A percentile compares a stretch with the other conserved stretches of the same genome.
Evolutionary conservation across 2,113 vertebrate species (phyloP).

Genomic region (Cottus gobio): DNA sequence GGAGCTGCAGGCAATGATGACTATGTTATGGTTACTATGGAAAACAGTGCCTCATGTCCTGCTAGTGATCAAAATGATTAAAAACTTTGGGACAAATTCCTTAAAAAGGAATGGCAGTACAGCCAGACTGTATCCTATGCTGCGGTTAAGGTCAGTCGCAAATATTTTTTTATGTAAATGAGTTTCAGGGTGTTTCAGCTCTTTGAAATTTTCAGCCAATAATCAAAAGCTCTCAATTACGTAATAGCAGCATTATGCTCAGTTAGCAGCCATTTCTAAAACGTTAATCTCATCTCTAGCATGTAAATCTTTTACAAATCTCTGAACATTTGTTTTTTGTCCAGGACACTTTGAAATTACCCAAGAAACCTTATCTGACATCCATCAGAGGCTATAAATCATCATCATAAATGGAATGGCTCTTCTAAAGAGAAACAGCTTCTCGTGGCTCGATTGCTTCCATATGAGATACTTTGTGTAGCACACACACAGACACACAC

Average conservation of each 20-base stretch:
- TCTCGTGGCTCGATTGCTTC: constrained; percentile 60
- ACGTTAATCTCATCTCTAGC: constrained; percentile 25
- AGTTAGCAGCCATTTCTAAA: constrained; percentile 8
- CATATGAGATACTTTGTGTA: constrained; percentile 59
- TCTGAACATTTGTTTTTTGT: neutral
- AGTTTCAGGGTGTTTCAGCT: constrained; percentile 3
- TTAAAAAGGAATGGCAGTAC: constrained; percentile 7
- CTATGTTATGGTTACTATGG: neutral
- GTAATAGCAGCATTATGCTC: constrained; percentile 15
- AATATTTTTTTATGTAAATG: neutral
- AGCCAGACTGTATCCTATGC: neutral
- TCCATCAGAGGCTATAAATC: constrained; percentile 64
- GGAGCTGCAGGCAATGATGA: constrained; percentile 17
- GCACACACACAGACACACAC: constrained; percentile 3
- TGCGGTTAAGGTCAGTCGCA: neutral
- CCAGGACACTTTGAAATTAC: constrained; percentile 22
- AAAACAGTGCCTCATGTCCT: neutral
- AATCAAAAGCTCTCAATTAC: constrained; percentile 3
- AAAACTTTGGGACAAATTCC: neutral
- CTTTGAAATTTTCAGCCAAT: neutral
- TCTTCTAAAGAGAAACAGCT: constrained; percentile 58
- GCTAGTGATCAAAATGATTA: neutral
- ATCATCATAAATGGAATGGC: constrained; percentile 56
- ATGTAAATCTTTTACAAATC: constrained; percentile 11
- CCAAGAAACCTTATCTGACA: constrained; percentile 50